Evolutionary conservation across 23 tunicate genomes (phyloP), one percentile per base, ranked within the genome.

Genomic region (Halocynthia roretzi): DNA sequence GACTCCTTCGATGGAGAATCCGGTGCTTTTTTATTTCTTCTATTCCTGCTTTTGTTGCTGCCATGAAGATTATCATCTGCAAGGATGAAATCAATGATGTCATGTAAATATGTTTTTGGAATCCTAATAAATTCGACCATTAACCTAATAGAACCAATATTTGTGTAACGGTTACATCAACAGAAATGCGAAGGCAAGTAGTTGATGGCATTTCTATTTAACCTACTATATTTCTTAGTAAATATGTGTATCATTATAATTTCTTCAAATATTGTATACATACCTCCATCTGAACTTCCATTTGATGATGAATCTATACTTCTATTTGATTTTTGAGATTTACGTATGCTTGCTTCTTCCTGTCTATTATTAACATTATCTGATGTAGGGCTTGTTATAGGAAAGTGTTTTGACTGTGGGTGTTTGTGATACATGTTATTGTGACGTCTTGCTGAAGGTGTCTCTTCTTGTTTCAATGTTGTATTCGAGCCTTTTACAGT

Each of bases 1-100:
- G 78, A 74, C 56, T 74, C 60, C 31, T 74, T 74, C 56, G 78
- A 74, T 54, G 78, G 78, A 10, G 78, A 74, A 56, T 74, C 78
- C 17, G 31, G n/a, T 0, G 64, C 48, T 50, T 54, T 74, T 21
- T 52, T 71, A 15, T 15, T 65, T 65, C 31, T 65, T 65, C 70
- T 65, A 20, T 11, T 65, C 48, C 22, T 48, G 19, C 78, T 22
- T 18, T 53, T 52, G 68, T 50, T 64, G 20, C 78, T 53, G 20
- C 78, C 78, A 56, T 74, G 78, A 8, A 74, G 78, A 8, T 52
- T 62, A 20, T 74, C 78, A 18, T 74, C 78, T 74, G 62, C 55
- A 54, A 74, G 14, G 49, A 70, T 9, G 51, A 70, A 9, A 70
- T 11, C 5, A 15, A 11, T 1, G 21, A 67, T 67, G 17, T 67